phyloP scores from a whole-genome alignment of 2,113 vertebrate genomes.

The Neoarius graeffei region DNA sequence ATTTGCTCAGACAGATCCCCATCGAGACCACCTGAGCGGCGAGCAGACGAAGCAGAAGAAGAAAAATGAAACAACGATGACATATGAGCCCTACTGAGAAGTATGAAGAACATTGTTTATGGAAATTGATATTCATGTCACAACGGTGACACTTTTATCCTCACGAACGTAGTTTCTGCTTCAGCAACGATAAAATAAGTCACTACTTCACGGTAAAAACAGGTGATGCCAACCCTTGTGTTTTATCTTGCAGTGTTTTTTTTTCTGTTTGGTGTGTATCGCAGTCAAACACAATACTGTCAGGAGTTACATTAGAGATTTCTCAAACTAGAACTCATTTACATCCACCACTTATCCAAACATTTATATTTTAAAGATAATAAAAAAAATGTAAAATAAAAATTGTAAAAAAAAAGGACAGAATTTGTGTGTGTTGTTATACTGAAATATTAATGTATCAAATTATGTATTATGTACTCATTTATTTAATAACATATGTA shows the following conservation, averaged over 20 bases:
- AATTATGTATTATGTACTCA: background rate
- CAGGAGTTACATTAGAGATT: background rate
- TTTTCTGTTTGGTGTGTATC: background rate
- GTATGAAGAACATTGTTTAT: background rate
- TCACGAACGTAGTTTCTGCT: background rate
- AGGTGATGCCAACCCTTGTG: background rate
- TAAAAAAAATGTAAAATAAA: background rate
- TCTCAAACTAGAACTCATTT: background rate
- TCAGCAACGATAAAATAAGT: background rate
- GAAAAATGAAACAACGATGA: background rate
- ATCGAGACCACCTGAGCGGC: background rate
- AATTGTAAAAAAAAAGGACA: too few relatives aligned
- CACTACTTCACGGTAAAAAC: background rate
- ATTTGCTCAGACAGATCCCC: background rate
- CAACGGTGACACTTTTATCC: background rate
- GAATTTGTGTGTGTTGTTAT: background rate
- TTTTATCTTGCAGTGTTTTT: background rate
- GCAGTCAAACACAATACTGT: background rate
- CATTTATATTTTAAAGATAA: background rate
- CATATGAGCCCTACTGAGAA: background rate
- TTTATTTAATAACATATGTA: background rate
- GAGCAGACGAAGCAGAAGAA: background rate
- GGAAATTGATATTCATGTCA: background rate
- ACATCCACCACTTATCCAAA: background rate
- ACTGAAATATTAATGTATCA: background rate